Conservation (phyloP, 2,113 vertebrate species). For the Andinoacara biseriatus region DNA sequence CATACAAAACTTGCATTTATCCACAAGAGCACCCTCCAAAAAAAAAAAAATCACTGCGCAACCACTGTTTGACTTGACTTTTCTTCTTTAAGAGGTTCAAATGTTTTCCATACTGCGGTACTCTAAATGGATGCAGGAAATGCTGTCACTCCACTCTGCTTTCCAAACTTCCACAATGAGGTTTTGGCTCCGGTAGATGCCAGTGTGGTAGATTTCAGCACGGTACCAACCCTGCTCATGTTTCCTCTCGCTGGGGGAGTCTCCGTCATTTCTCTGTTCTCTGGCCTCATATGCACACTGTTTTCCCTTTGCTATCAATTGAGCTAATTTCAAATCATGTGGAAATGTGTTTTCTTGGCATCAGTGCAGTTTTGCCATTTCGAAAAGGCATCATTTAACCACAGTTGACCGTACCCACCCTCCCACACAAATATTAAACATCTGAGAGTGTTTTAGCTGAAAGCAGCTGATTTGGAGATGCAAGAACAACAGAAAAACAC, state of each 20-base stretch:
- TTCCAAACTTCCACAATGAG: slow-evolving; percentile 72
- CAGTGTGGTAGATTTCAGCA: slow-evolving; percentile 70
- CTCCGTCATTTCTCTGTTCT: slow-evolving; percentile 46
- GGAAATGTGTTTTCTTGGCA: slow-evolving; percentile 11
- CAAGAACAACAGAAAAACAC: background rate
- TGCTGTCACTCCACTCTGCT: slow-evolving; percentile 72
- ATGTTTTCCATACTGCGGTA: slow-evolving; percentile 80
- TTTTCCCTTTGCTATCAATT: slow-evolving; percentile 16
- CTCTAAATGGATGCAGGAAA: slow-evolving; percentile 78
- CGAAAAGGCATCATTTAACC: slow-evolving; percentile 1
- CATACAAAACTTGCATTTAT: slow-evolving; percentile 57
- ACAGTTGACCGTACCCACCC: background rate
- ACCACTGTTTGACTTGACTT: slow-evolving; percentile 44
- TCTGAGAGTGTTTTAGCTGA: background rate
- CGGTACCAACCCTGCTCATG: slow-evolving; percentile 65
- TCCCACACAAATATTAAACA: background rate
- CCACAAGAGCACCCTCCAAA: background rate
- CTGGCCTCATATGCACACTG: slow-evolving; percentile 17
- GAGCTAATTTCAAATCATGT: slow-evolving; percentile 27
- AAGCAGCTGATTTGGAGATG: background rate
- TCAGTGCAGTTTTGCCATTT: background rate
- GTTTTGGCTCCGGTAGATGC: slow-evolving; percentile 61
- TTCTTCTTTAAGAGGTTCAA: slow-evolving; percentile 63
- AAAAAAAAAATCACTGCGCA: slow-evolving; percentile 3
- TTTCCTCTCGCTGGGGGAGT: slow-evolving; percentile 64